phyloP scores from a whole-genome alignment of 2,113 vertebrate species.

The Lasiurus cinereus region DNA sequence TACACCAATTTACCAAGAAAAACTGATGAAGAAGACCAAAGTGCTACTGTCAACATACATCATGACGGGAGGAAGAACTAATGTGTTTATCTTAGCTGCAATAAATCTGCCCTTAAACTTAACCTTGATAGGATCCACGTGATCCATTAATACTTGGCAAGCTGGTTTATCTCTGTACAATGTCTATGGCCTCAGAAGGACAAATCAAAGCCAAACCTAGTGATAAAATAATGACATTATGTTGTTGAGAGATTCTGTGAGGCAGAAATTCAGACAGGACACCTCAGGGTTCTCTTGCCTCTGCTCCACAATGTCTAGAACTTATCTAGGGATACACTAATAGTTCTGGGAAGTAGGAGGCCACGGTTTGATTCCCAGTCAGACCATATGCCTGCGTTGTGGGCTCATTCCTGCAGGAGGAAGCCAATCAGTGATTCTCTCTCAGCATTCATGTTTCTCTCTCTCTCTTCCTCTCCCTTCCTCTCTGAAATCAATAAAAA shows the following conservation, averaged over 20 bases:
- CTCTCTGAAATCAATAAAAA: too few species aligned
- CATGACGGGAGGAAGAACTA: not conserved
- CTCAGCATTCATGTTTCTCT: too few species aligned
- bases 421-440: too few species aligned
- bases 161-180: not conserved
- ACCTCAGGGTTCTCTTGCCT: not conserved
- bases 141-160: not conserved
- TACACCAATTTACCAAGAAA: not conserved
- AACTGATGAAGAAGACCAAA: not conserved
- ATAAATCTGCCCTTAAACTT: not conserved
- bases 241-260: not conserved
- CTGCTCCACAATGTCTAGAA: not conserved
- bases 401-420: too few species aligned
- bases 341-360: not conserved
- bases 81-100: not conserved
- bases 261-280: conserved; percentile 31
- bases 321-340: not conserved
- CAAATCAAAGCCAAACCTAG: not conserved
- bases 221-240: not conserved
- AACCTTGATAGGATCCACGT: not conserved
- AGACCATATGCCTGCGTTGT: too few species aligned
- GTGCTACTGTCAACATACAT: not conserved
- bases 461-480: too few species aligned
- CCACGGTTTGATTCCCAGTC: too few species aligned
- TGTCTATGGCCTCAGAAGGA: not conserved